Evolutionary conservation across 2,888 invertebrate species (phyloP), one percentile per base, ranked within the genome.

Genomic region (Cantharis rufa): DNA sequence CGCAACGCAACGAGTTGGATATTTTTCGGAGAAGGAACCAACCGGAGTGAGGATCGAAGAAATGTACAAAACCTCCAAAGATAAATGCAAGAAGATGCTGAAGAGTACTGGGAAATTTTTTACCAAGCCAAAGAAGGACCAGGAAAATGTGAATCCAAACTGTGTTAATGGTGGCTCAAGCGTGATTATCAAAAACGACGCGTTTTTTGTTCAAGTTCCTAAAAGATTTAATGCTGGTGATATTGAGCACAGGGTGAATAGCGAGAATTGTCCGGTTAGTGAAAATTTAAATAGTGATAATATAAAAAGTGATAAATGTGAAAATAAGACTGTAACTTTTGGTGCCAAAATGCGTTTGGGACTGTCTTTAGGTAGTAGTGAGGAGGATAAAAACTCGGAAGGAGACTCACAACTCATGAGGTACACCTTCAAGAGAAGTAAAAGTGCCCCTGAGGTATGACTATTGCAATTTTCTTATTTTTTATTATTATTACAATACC

Each of bases 1-100:
- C 2, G 83, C 86, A 2, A 86, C 86, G 66, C 88, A 88, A 76
- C 80, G 86, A 61, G 87, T 88, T 1, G 88, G 87, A 0, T 87
- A 87, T 9, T 87, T 84, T 72, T 76, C 77, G 7, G 86, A 88
- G 15, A 86, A 83, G 72, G 87, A 87, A 15, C 86, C 85, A 75
- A 75, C 85, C 11, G 80, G 81, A 0, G 84, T 86, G 3, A 87
- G 87, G 70, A 81, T 89, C 11, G 88, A 88, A 78, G 88, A 86
- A 78, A 84, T 88, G 82, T 87, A 87, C 80, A 88, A 87, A 82
- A 85, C 82, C 66, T 88, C 88, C 3, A 88, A 87, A 78, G 84
- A 83, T 71, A 88, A 87, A 78, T 88, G 88, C 81, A 87, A 85
- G 78, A 86, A 84, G 72, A 85, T 88, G 69, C 78, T 88, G 15